Percentiles rank a stretch among this genome's conserved stretches.
Conservation (phyloP, 2,888 invertebrate genomes). For the Venustoraphidia nigricollis region DNA sequence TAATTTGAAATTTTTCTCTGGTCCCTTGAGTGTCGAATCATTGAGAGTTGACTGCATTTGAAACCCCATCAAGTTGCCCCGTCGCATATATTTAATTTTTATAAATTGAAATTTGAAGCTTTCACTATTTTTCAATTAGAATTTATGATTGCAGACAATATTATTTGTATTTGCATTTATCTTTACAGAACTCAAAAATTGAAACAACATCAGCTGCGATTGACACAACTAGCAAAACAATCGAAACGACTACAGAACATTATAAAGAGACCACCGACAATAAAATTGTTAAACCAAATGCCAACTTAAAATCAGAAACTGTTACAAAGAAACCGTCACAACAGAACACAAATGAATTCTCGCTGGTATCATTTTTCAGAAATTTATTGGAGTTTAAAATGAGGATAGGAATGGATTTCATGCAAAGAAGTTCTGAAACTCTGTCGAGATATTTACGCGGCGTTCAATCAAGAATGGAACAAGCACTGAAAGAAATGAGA, state of each 20-base stretch:
- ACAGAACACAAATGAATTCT: conserved; percentile 15
- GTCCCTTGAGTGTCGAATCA: too few relatives aligned
- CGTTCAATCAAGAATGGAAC: neutral
- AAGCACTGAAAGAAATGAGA: neutral
- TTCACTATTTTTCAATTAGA: neutral
- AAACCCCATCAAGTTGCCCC: too few relatives aligned
- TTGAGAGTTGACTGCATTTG: too few relatives aligned
- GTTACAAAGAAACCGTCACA: conserved; percentile 3
- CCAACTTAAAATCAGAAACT: conserved; percentile 10
- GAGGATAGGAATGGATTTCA: conserved; percentile 46
- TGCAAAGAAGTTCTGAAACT: conserved; percentile 46
- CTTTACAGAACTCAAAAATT: too few relatives aligned
- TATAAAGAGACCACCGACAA: conserved; percentile 7
- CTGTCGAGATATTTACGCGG: neutral
- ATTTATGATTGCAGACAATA: neutral
- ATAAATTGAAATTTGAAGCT: neutral
- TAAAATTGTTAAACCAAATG: conserved; percentile 9
- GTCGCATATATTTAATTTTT: too few relatives aligned
- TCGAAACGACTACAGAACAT: conserved; percentile 8
- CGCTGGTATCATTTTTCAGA: conserved; percentile 42
- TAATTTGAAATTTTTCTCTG: too few relatives aligned
- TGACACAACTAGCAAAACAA: neutral
- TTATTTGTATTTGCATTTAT: neutral
- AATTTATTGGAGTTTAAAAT: conserved; percentile 53
- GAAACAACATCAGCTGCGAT: too few relatives aligned